phyloP scores from a whole-genome alignment of 2,113 vertebrate species.

The Archilochus colubris region DNA sequence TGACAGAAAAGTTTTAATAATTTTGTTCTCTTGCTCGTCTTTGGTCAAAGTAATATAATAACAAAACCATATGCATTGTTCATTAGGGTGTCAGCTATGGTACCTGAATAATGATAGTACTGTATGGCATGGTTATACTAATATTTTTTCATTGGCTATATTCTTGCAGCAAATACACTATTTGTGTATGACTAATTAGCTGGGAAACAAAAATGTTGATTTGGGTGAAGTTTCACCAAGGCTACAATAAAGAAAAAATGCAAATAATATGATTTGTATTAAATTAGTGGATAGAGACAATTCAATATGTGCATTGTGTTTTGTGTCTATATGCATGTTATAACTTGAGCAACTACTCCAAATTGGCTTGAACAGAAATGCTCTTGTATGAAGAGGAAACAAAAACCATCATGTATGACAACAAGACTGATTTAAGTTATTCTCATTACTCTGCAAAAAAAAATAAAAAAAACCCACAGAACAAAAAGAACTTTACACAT shows the following conservation, averaged over 20 bases:
- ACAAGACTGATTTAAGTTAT: neutral
- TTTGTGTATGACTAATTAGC: neutral
- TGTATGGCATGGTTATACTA: neutral
- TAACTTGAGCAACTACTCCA: neutral
- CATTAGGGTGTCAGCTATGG: neutral
- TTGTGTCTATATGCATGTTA: neutral
- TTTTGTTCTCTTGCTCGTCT: neutral
- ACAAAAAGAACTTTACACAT: neutral
- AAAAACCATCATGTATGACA: neutral
- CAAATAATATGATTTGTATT: neutral
- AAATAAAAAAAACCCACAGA: neutral
- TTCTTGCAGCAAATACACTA: neutral
- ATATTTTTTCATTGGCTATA: neutral
- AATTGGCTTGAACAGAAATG: neutral
- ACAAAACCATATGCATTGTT: neutral
- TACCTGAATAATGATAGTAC: neutral
- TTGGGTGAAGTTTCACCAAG: neutral
- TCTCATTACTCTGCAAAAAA: neutral
- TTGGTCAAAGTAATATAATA: neutral
- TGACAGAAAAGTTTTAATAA: neutral
- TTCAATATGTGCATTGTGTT: neutral
- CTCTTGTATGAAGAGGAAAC: neutral
- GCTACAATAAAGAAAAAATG: neutral
- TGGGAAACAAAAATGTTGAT: neutral
- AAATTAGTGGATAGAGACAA: neutral